Percentiles rank a stretch among this genome's conserved stretches.
Evolutionary conservation across 2,113 vertebrate species (phyloP).

Genomic region (Podarcis muralis): DNA sequence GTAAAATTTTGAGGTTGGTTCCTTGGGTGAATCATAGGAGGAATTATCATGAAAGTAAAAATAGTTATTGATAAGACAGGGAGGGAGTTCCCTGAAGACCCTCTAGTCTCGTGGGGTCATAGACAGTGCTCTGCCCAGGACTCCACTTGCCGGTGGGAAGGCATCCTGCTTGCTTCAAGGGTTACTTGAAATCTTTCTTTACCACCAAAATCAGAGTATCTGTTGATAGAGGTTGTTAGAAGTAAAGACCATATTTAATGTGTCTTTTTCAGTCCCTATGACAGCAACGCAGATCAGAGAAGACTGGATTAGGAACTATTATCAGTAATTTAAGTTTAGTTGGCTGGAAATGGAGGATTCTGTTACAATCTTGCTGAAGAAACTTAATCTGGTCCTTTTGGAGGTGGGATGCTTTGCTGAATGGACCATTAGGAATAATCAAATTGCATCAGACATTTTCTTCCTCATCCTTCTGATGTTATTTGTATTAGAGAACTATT

Average conservation of each 20-base stretch:
- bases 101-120: neutral
- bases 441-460: neutral
- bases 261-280: neutral
- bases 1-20: neutral
- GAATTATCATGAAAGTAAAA: neutral
- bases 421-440: neutral
- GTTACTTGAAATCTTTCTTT: neutral
- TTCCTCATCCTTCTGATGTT: neutral
- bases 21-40: neutral
- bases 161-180: too few relatives aligned
- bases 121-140: too few relatives aligned
- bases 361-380: neutral
- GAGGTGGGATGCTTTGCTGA: neutral
- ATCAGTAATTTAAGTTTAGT: neutral
- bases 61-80: too few relatives aligned
- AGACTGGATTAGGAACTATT: neutral
- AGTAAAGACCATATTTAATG: neutral
- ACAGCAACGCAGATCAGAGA: neutral
- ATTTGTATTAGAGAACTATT: neutral
- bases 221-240: neutral
- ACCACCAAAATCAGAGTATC: neutral
- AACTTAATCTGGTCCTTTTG: neutral
- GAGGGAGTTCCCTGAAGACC: neutral
- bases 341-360: neutral
- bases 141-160: too few relatives aligned